A percentile compares a stretch with the other conserved stretches of the same genome.
Evolutionary conservation across 92 coral and sea anemone genomes (phyloP).

Genomic region (Porites lobata): DNA sequence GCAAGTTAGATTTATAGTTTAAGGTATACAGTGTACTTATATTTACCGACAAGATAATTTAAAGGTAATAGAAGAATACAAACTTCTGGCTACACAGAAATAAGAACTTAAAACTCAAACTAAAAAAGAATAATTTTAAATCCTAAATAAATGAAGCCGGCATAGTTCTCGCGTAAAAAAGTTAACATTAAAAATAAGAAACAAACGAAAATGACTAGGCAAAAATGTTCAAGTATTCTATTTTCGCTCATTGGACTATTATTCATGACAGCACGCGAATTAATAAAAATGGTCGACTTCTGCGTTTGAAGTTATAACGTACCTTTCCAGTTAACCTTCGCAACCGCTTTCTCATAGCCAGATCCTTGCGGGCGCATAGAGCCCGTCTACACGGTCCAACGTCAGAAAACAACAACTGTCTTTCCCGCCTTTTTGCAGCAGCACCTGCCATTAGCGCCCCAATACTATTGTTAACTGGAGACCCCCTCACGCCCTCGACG

Average conservation of each 20-base stretch:
- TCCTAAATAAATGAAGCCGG: too few species aligned
- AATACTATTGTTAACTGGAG: slow-evolving; percentile 46
- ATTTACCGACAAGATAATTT: too few species aligned
- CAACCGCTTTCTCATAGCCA: slow-evolving; percentile 94
- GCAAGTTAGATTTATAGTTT: not conserved
- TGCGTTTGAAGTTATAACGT: not conserved
- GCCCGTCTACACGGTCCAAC: slow-evolving; percentile 99
- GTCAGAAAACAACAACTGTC: slow-evolving; percentile 78
- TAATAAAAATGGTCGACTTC: not conserved
- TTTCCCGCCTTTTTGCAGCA: slow-evolving; percentile 87
- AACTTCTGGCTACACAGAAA: too few species aligned
- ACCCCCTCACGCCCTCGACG: slow-evolving; percentile 41
- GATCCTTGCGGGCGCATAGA: slow-evolving; percentile 94
- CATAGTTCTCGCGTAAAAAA: too few species aligned
- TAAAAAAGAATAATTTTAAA: too few species aligned
- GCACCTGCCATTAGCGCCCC: slow-evolving; percentile 97
- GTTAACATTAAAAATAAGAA: too few species aligned
- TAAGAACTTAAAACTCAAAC: too few species aligned
- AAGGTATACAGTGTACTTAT: not conserved
- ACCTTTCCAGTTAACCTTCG: slow-evolving; percentile 92
- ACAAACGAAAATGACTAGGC: not conserved
- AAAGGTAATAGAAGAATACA: too few species aligned
- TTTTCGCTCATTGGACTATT: not conserved
- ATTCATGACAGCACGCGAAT: not conserved
- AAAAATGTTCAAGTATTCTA: too few species aligned